Conservation (phyloP, 2,113 vertebrate genomes). For the Ceyx margarethae region DNA sequence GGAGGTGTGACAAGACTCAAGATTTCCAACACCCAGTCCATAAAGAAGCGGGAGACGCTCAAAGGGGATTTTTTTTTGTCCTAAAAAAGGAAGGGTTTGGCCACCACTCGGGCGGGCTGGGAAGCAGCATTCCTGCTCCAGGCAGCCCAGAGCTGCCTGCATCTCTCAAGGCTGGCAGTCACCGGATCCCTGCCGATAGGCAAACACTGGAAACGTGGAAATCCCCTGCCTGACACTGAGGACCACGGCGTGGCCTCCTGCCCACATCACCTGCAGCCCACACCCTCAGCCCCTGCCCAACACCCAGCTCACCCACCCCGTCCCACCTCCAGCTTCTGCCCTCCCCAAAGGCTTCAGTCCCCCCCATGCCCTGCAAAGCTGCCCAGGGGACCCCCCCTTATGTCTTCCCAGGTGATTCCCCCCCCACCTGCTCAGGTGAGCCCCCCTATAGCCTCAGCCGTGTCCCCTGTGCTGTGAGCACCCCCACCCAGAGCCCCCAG, state of each 20-base stretch:
- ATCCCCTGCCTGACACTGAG: neutral
- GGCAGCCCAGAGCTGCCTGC: neutral
- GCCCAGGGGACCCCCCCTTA: neutral
- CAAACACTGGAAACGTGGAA: neutral
- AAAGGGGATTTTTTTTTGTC: neutral
- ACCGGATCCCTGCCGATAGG: accelerated
- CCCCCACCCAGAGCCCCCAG: neutral
- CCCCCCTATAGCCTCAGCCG: neutral
- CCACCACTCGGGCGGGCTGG: accelerated
- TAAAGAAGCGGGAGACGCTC: accelerated
- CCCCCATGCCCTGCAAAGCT: neutral
- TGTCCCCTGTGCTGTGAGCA: no score
- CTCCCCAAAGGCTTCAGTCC: accelerated
- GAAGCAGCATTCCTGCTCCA: neutral
- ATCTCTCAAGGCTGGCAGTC: accelerated
- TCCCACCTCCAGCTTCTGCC: neutral
- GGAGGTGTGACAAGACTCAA: neutral
- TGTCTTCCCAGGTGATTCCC: neutral
- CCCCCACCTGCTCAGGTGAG: neutral
- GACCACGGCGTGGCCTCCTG: accelerated
- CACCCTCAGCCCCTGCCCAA: neutral
- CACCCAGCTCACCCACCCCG: neutral
- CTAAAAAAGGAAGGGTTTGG: neutral
- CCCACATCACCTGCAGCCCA: neutral
- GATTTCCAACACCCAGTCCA: neutral